These are phyloP conservation scores for Diplodus puntazzo DNA, from an alignment of 2,797 vertebrate species.

Conservation along the genomic window DNA sequence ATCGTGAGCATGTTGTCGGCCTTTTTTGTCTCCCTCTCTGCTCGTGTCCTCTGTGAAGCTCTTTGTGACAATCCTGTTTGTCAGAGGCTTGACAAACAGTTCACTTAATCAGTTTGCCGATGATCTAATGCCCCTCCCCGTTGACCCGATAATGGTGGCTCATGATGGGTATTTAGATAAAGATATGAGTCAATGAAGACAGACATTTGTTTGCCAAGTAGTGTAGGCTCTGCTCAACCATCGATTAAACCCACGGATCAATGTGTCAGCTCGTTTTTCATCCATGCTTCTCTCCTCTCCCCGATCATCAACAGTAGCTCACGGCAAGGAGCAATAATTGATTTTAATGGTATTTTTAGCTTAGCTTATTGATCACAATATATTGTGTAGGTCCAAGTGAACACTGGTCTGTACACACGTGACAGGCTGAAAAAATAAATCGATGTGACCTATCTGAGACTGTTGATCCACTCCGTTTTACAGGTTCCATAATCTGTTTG, in stretches of 20 bases:
- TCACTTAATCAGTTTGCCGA: conserved; percentile 72
- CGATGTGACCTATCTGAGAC: conserved; percentile 55
- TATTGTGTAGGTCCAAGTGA: conserved; percentile 54
- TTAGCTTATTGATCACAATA: conserved; percentile 65
- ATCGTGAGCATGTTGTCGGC: neutral
- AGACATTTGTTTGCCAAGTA: conserved; percentile 68
- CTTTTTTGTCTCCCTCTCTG: conserved; percentile 1
- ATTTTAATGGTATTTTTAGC: conserved; percentile 76
- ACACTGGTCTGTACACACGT: conserved; percentile 56
- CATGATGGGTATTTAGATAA: conserved; percentile 65
- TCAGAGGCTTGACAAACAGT: conserved; percentile 55
- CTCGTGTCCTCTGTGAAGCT: conserved; percentile 7
- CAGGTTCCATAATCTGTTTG: conserved; percentile 58
- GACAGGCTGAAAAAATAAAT: conserved; percentile 47
- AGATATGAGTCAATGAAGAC: conserved; percentile 72
- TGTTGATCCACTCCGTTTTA: conserved; percentile 54
- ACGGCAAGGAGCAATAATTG: conserved; percentile 67
- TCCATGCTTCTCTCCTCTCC: conserved; percentile 53
- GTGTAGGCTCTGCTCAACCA: conserved; percentile 45
- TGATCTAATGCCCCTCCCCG: conserved; percentile 59
- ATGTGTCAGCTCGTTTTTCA: conserved; percentile 73
- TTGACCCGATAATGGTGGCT: conserved; percentile 61
- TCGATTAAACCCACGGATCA: conserved; percentile 66
- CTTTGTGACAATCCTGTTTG: conserved; percentile 36
- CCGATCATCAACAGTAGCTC: conserved; percentile 58